Percentiles rank a stretch among this genome's conserved stretches.
Conservation (phyloP, 2,113 vertebrate genomes). For the Hemiprocne comata region DNA sequence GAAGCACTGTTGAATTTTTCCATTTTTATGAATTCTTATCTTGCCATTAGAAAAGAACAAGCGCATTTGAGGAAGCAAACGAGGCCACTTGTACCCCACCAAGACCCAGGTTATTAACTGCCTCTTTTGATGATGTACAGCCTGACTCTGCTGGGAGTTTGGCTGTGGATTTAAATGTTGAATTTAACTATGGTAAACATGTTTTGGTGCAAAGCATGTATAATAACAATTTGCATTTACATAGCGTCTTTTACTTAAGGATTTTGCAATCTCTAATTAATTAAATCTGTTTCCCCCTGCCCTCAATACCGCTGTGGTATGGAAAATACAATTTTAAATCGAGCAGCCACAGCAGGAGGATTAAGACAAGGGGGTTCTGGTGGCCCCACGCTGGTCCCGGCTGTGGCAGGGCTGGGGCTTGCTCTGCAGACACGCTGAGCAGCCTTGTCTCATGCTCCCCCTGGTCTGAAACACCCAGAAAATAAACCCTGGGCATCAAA, state of each 20-base stretch:
- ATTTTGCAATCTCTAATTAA: constrained; percentile 57
- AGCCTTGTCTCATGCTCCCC: accelerated
- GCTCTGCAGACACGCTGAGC: not conserved
- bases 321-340: not conserved
- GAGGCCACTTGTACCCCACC: constrained; percentile 20
- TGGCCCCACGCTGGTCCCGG: not conserved
- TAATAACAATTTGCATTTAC: constrained; percentile 59
- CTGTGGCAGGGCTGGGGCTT: not conserved
- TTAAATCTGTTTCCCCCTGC: constrained; percentile 33
- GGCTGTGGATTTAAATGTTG: constrained; percentile 44
- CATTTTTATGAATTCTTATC: constrained; percentile 58
- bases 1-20: constrained; percentile 12
- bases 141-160: constrained; percentile 19
- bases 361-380: constrained; percentile 31
- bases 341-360: not conserved
- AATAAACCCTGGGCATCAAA: not conserved
- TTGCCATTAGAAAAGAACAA: constrained; percentile 20
- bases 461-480: accelerated
- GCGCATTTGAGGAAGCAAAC: not conserved
- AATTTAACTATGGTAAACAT: constrained; percentile 42
- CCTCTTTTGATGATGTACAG: constrained; percentile 22
- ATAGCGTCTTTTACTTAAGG: constrained; percentile 52
- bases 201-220: constrained; percentile 41
- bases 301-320: not conserved
- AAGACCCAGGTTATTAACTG: constrained; percentile 51